phyloP scores from a whole-genome alignment of 2,113 vertebrate species.

The Poecile atricapillus region DNA sequence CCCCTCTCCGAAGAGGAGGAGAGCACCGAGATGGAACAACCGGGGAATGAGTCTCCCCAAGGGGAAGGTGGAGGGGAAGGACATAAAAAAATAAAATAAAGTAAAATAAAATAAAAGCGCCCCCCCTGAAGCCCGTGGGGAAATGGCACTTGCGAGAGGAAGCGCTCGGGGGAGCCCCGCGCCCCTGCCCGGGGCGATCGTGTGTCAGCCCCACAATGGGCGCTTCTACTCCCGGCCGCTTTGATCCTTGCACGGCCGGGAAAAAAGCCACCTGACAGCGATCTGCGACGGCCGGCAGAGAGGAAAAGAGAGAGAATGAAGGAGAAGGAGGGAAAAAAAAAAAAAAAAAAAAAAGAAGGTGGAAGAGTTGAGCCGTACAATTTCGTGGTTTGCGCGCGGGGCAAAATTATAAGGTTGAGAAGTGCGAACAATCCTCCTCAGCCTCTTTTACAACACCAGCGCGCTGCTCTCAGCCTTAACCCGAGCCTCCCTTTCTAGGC shows the following conservation, averaged over 20 bases:
- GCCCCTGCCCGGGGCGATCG: slow-evolving; percentile 43
- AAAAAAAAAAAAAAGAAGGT: neutral
- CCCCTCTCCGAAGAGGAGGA: slow-evolving; percentile 12
- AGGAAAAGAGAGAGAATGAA: neutral
- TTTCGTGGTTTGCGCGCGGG: slow-evolving; percentile 22
- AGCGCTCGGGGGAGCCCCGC: neutral
- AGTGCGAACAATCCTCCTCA: slow-evolving; percentile 16
- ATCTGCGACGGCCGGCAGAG: neutral
- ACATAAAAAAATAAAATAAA: neutral
- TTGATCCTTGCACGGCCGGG: slow-evolving; percentile 46
- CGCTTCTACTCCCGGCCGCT: slow-evolving; percentile 48
- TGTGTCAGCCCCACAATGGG: slow-evolving; percentile 57
- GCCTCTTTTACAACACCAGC: neutral
- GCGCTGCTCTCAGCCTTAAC: slow-evolving; percentile 29
- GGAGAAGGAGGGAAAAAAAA: neutral
- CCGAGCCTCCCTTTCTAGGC: neutral
- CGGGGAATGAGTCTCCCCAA: neutral
- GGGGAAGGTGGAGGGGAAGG: neutral
- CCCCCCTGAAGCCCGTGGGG: neutral
- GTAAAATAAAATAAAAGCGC: no score
- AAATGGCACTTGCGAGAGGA: neutral
- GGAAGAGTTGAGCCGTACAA: neutral
- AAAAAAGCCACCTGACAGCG: slow-evolving; percentile 59
- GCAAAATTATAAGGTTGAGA: slow-evolving; percentile 16
- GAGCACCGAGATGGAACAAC: slow-evolving; percentile 19